These are phyloP conservation scores for Sphinx pinastri DNA, from an alignment of 2,888 invertebrate species.

Conservation along the genomic window DNA sequence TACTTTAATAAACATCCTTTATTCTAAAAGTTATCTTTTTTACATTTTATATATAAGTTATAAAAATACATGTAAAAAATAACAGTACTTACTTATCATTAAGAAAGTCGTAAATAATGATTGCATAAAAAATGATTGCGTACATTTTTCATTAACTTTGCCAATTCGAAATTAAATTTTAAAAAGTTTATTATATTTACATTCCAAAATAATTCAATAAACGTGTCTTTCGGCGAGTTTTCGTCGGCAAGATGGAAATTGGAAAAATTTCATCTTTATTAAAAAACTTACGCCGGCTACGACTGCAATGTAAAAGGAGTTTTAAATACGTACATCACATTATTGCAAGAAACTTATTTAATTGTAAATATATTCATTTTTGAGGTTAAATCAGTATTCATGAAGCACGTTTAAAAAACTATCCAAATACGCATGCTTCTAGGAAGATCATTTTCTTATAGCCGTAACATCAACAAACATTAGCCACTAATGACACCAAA, in stretches of 20 bases:
- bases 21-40: too few relatives aligned
- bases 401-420: too few relatives aligned
- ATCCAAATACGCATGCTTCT: too few relatives aligned
- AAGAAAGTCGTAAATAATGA: background rate
- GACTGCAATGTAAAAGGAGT: slow-evolving; percentile 13
- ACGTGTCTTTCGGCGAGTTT: slow-evolving; percentile 9
- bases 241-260: slow-evolving; percentile 11
- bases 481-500: too few relatives aligned
- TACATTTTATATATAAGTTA: too few relatives aligned
- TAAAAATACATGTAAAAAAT: too few relatives aligned
- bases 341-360: background rate
- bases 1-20: too few relatives aligned
- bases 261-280: slow-evolving; percentile 18
- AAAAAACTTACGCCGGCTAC: slow-evolving; percentile 20
- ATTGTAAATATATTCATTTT: background rate
- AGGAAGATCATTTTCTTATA: too few relatives aligned
- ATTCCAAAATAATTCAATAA: slow-evolving; percentile 13
- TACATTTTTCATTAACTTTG: background rate
- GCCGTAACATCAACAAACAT: too few relatives aligned
- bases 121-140: background rate
- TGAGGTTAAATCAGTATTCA: too few relatives aligned
- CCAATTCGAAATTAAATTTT: background rate
- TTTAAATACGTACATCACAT: background rate
- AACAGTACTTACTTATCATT: too few relatives aligned
- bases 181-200: slow-evolving; percentile 7